Percentiles rank a stretch among this genome's conserved stretches.
Conservation (phyloP, 23 tunicate species). For the Clavelina lepadiformis region DNA sequence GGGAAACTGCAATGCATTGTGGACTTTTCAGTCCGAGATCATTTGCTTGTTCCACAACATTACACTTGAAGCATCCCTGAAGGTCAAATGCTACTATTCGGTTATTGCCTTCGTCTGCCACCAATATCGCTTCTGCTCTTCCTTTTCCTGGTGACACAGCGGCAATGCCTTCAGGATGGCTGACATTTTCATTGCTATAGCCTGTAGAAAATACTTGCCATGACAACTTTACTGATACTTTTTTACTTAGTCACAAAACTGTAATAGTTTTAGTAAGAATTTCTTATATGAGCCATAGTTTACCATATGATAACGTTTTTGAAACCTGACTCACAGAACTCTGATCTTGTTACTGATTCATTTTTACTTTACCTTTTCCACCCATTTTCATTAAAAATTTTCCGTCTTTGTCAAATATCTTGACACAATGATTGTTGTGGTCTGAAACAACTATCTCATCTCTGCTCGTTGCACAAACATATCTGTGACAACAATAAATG, state of each 20-base stretch:
- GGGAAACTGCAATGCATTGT: constrained; percentile 19
- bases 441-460: constrained; percentile 77
- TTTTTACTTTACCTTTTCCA: constrained; percentile 32
- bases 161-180: constrained; percentile 51
- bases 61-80: constrained; percentile 40
- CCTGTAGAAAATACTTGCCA: no score
- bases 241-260: no score
- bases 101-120: constrained; percentile 71
- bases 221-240: no score
- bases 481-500: constrained; percentile 41
- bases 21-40: constrained; percentile 33
- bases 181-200: no score
- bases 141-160: constrained; percentile 12
- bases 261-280: no score
- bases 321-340: no score
- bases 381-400: constrained; percentile 38
- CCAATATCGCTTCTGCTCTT: constrained; percentile 47
- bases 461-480: constrained; percentile 38
- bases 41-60: constrained; percentile 22
- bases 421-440: constrained; percentile 55
- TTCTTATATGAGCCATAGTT: no score
- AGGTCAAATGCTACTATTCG: constrained; percentile 35
- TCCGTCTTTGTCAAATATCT: constrained; percentile 42
- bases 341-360: no score
- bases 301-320: no score